phyloP scores from a whole-genome alignment of 2,797 vertebrate species.

The Sphaeramia orbicularis region DNA sequence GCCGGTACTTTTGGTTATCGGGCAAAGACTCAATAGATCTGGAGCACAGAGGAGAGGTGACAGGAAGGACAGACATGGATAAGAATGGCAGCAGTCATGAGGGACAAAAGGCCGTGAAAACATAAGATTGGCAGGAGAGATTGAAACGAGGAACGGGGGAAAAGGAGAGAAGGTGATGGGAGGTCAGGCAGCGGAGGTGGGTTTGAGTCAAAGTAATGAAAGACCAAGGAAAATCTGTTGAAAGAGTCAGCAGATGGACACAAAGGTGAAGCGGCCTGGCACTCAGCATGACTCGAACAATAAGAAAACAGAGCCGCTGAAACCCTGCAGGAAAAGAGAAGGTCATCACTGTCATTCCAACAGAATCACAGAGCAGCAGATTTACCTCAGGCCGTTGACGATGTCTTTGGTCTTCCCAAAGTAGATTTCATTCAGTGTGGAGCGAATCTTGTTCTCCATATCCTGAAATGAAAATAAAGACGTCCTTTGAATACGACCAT shows the following conservation, averaged over 20 bases:
- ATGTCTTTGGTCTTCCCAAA: conserved; percentile 99
- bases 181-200: background rate
- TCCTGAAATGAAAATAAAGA: conserved; percentile 82
- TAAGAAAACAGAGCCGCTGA: conserved; percentile 6
- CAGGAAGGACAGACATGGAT: conserved; percentile 19
- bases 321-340: conserved; percentile 8
- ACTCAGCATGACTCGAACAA: background rate
- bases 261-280: background rate
- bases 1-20: conserved; percentile 99
- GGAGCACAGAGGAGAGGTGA: conserved; percentile 73
- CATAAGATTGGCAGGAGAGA: background rate
- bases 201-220: conserved; percentile 19
- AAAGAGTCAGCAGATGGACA: conserved; percentile 7
- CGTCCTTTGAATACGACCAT: too few species aligned
- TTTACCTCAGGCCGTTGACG: conserved; percentile 97
- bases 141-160: background rate
- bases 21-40: conserved; percentile 99
- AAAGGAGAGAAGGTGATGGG: conserved; percentile 2
- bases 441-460: conserved; percentile 99
- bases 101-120: conserved; percentile 7
- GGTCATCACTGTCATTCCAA: background rate
- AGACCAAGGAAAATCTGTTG: background rate
- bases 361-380: background rate
- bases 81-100: conserved; percentile 23
- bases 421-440: conserved; percentile 99